Percentiles rank a stretch among this genome's conserved stretches.
phyloP scores from a whole-genome alignment of 1,140 invertebrate genomes.

The Lordiphosa collinella region DNA sequence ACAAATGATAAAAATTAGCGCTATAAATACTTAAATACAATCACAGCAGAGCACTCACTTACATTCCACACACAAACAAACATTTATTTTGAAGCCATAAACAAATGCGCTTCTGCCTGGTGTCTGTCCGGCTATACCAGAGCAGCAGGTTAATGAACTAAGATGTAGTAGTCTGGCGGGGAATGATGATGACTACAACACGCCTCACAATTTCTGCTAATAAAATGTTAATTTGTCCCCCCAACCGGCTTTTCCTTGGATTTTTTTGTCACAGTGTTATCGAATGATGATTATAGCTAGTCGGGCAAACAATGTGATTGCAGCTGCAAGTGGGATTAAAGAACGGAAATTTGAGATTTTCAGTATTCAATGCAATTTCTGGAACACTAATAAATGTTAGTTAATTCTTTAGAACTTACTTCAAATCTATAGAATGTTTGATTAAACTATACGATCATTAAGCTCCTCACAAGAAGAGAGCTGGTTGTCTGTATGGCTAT shows the following conservation, averaged over 20 bases:
- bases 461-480: no score
- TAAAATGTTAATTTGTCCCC: conserved; percentile 62
- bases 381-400: no score
- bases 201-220: conserved; percentile 48
- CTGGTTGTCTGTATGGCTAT: no score
- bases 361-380: no score
- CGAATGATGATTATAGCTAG: conserved; percentile 3
- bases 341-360: no score
- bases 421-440: no score
- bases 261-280: conserved; percentile 8
- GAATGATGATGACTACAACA: conserved; percentile 27
- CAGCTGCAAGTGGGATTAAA: no score
- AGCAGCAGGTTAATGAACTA: conserved; percentile 64
- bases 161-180: conserved; percentile 8
- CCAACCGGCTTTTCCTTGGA: conserved; percentile 4
- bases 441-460: no score
- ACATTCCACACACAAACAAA: no score
- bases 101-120: conserved; percentile 45
- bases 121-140: conserved; percentile 5
- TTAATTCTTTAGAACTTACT: no score
- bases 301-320: no score
- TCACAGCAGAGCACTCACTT: conserved; percentile 5
- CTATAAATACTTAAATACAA: conserved; percentile 54
- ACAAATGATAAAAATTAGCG: conserved; percentile 61
- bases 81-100: conserved; percentile 51